Evolutionary conservation across 64 coral and sea anemone species (phyloP), one percentile per base, ranked within the genome.

Genomic region (Stylophora pistillata): DNA sequence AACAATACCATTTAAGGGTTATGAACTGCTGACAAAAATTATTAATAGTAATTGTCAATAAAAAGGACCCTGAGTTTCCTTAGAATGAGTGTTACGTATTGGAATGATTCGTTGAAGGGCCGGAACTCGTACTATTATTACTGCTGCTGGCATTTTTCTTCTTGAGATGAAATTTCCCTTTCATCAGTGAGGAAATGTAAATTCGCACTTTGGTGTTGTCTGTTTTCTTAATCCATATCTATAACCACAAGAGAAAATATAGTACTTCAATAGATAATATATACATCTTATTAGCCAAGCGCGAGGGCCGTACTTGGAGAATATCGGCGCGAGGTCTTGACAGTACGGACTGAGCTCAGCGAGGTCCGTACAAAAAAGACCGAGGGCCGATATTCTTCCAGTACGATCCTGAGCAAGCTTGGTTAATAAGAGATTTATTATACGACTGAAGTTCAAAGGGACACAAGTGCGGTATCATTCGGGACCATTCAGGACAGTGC

Each of bases 161-260:
- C 66, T 86, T 92, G 20, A 96, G 91, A 52, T 83, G 92, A 68
- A 93, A 95, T 87, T 95, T 95, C 62, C 97, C 97, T 64, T 99
- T 99, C 31, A 93, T 89, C 30, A 99, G 88, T 3, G 93, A 92
- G 11, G 93, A 81, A 25, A 99, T 72, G 58, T 95, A 85, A 26
- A 99, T 95, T 62, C 86, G 92, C 55, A 91, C 76, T 76, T 99
- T 99, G 53, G 89, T 95, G 57, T 95, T 99, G 34, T 99, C 97
- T 29, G 90, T 89, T 74, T 95, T 99, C 93, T 99, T 99, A 77
- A 99, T 93, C 72, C 90, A 94, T 21, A 94, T 81, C 93, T 94
- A 65, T 10, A 79, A 72, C 3, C 26, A 82, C 74, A 72, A 16
- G 29, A 53, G 64, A 82, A 53, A 31, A 18, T 33, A 58, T 21